These are phyloP conservation scores for Leptopterna dolabrata DNA, from an alignment of 2,888 invertebrate genomes.

Conservation along the genomic window DNA sequence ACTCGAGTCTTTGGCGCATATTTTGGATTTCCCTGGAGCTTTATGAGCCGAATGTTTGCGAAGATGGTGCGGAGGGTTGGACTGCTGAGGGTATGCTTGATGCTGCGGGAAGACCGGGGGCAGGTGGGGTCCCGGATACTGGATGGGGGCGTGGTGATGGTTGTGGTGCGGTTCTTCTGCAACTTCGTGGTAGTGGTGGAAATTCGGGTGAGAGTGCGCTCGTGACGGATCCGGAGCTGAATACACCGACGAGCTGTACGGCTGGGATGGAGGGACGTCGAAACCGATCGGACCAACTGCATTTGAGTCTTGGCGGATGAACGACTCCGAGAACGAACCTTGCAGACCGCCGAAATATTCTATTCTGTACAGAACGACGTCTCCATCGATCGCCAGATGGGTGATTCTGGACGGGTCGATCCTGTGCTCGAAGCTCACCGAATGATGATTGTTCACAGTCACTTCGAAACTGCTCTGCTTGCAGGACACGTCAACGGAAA, in stretches of 20 bases:
- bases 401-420: conserved; percentile 75
- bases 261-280: neutral
- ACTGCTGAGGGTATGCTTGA: neutral
- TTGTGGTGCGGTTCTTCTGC: neutral
- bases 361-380: conserved; percentile 76
- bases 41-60: neutral
- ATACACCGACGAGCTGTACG: neutral
- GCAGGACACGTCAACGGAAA: conserved; percentile 79
- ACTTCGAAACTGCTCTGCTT: conserved; percentile 73
- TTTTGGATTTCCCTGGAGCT: neutral
- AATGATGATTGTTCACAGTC: conserved; percentile 84
- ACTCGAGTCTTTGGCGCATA: neutral
- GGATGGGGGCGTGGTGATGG: neutral
- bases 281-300: neutral
- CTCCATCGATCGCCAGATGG: conserved; percentile 81
- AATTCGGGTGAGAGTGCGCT: neutral
- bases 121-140: neutral
- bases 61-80: neutral
- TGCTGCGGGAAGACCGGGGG: neutral
- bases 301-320: neutral
- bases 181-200: neutral
- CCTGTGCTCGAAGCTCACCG: conserved; percentile 81
- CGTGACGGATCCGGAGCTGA: neutral
- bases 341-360: conserved; percentile 72
- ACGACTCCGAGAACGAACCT: neutral